A percentile compares a stretch with the other conserved stretches of the same genome.
phyloP scores from a whole-genome alignment of 2,888 invertebrate species.

The Drosophila mulleri region DNA sequence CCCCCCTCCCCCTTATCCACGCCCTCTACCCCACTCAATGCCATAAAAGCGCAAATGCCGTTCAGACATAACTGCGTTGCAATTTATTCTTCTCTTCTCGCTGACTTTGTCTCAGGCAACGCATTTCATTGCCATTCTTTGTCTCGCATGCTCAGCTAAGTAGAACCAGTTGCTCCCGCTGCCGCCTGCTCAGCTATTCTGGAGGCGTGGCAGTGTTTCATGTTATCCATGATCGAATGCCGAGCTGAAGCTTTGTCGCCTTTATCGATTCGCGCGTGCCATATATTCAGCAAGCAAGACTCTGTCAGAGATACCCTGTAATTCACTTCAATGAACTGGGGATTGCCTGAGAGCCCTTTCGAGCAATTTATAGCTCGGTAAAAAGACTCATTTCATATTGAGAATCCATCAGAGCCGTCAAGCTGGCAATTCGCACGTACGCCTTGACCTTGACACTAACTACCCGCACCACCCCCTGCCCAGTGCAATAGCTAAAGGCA shows the following conservation, averaged over 20 bases:
- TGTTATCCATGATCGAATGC: constrained; percentile 15
- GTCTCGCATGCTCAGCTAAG: constrained; percentile 5
- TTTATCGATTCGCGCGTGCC: constrained; percentile 8
- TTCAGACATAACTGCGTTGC: constrained; percentile 64
- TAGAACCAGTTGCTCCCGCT: constrained; percentile 8
- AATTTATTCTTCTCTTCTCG: constrained; percentile 53
- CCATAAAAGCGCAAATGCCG: constrained; percentile 45
- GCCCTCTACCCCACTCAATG: constrained; percentile 23
- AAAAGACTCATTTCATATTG: constrained; percentile 11
- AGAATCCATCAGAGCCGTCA: constrained; percentile 51
- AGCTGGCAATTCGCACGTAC: constrained; percentile 66
- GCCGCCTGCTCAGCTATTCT: not conserved
- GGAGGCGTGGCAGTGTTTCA: constrained; percentile 9
- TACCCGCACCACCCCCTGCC: not conserved
- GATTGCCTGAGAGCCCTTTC: constrained; percentile 28
- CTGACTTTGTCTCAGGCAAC: constrained; percentile 38
- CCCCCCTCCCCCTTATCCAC: not conserved
- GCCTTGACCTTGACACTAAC: constrained; percentile 63
- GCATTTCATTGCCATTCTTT: constrained; percentile 38
- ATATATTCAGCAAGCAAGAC: not conserved
- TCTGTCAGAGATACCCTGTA: not conserved
- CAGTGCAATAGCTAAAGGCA: not conserved
- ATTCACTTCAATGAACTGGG: not conserved
- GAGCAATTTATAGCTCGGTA: constrained; percentile 11
- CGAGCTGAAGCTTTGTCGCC: not conserved